Percentiles rank a stretch among this genome's conserved stretches.
phyloP scores from a whole-genome alignment of 2,888 invertebrate species.

The Digitonthophagus gazella region DNA sequence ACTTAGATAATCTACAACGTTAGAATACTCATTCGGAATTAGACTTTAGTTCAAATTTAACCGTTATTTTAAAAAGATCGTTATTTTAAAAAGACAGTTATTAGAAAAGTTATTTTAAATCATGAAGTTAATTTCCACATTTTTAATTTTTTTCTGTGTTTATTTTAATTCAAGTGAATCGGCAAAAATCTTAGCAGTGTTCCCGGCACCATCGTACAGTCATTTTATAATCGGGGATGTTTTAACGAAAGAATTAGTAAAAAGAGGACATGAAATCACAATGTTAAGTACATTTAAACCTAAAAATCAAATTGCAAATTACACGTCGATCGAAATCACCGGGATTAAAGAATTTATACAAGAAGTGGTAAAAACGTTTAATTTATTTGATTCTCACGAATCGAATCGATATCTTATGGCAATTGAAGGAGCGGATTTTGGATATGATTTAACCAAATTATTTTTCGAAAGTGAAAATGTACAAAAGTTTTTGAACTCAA shows the following conservation, averaged over 20 bases:
- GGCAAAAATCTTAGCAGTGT: constrained; percentile 37
- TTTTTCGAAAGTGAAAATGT: neutral
- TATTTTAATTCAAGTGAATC: neutral
- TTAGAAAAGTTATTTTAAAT: no score
- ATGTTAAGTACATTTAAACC: constrained; percentile 38
- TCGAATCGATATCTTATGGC: no score
- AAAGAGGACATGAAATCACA: constrained; percentile 51
- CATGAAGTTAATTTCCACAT: neutral
- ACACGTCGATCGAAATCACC: constrained; percentile 40
- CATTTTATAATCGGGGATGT: constrained; percentile 36
- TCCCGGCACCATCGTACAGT: constrained; percentile 35
- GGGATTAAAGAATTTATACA: constrained; percentile 17
- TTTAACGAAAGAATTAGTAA: constrained; percentile 36
- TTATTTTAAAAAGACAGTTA: no score
- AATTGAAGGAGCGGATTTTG: no score
- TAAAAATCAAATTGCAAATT: constrained; percentile 46
- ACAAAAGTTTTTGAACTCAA: constrained; percentile 41
- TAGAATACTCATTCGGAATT: no score
- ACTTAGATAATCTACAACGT: no score
- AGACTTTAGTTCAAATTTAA: no score
- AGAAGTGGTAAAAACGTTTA: constrained; percentile 21
- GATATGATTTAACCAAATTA: no score
- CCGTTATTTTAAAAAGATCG: no score
- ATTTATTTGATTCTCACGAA: neutral
- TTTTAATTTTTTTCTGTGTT: neutral